Base-by-base conservation (phyloP, 2,888 invertebrate genomes). In the Drosophila anceps region DNA sequence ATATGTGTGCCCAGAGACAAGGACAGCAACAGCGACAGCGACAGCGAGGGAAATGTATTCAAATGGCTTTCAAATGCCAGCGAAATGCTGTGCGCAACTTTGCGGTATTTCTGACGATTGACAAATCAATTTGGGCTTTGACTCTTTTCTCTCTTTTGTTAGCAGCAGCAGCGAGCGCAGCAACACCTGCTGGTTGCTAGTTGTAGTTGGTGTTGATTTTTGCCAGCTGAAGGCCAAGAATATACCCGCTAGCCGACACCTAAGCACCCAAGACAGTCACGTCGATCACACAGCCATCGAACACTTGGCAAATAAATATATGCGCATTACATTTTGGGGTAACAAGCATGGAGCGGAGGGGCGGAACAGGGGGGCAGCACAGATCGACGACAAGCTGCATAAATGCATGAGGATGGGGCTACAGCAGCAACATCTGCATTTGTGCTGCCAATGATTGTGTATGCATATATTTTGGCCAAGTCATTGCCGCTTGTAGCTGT, bases 1-100 rank as follows among this genome's bases (percentile, higher is more conserved):
- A 62, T 54, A 54, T 63, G 65, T 35, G 60, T 62, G 51, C 50
- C 41, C 59, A 54, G 58, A 33, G 54, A 39, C 51, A 31, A 10
- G 27, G n/a, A 29, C 35, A 33, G 37, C 9, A 4, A 50, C 41
- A 24, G 53, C 5, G 24, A 35, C 20, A 13, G 60, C 50, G 18
- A 51, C 35, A 65, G 55, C 48, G 48, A 54, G 61, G 55, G 76
- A 81, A 76, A 81, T 81, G 73, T 81, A 84, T 84, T 88, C 88
- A 88, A 84, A 88, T 84, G 79, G 72, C 88, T 84, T 84, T 88
- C 84, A 88, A 84, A 87, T 84, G 88, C 84, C 82, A 87, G 46
- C 68, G 81, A 84, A 84, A 84, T 84, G 53, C 24, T 53, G 85
- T 81, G 83, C 84, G 84, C 78, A 87, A 79, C 69, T 76, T 84